These are phyloP conservation scores for Actinemys pallida DNA, from an alignment of 2,113 vertebrate genomes.

Conservation along the genomic window DNA sequence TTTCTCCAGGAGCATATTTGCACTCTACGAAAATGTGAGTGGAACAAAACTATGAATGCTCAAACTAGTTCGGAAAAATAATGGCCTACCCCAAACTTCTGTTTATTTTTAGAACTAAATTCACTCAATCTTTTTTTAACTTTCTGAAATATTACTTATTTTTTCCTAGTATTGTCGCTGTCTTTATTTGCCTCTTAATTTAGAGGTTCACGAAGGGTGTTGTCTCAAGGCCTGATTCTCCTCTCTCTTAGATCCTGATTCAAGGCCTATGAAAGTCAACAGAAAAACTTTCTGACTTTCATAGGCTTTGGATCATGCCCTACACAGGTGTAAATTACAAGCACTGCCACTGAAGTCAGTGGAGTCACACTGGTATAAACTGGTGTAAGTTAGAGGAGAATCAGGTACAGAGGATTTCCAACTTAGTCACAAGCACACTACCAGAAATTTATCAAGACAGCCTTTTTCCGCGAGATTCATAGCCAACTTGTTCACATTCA, in stretches of 20 bases:
- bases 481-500: too few species aligned
- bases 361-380: not conserved
- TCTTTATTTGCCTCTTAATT: not conserved
- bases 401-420: not conserved
- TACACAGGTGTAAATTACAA: too few species aligned
- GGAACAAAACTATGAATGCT: not conserved
- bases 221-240: too few species aligned
- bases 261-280: fast-evolving
- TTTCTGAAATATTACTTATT: not conserved
- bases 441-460: not conserved
- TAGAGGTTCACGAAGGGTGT: not conserved
- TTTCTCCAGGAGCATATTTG: not conserved
- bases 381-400: not conserved
- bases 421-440: not conserved
- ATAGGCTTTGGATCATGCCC: not conserved
- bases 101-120: not conserved
- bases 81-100: not conserved
- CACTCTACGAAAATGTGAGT: not conserved
- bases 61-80: not conserved
- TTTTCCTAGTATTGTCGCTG: not conserved
- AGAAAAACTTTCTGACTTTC: not conserved
- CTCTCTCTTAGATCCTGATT: too few species aligned
- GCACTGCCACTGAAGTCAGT: too few species aligned
- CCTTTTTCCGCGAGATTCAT: not conserved
- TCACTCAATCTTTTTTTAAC: not conserved